phyloP scores from a whole-genome alignment of 2,888 invertebrate genomes.

The Tricholauxania praeusta region DNA sequence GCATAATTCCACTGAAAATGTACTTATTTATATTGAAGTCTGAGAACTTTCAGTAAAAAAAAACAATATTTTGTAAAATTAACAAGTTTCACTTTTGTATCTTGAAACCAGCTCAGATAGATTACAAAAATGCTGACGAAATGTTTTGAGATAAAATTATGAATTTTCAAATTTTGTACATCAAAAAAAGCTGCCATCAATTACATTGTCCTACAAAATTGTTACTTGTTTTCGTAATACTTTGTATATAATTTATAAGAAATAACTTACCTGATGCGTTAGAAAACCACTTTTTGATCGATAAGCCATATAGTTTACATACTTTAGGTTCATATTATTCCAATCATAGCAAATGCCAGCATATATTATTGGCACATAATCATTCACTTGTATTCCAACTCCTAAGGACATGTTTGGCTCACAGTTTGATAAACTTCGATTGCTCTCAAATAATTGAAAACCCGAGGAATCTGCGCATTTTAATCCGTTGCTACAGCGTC shows the following conservation, averaged over 20 bases:
- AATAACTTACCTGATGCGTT: background rate
- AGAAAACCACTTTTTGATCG: background rate
- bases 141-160: no score
- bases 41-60: no score
- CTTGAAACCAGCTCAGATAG: no score
- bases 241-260: no score
- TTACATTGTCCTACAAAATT: no score
- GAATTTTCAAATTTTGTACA: no score
- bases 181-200: background rate
- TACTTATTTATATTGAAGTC: no score
- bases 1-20: no score
- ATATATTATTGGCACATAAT: background rate
- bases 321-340: slow-evolving; percentile 12
- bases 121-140: no score
- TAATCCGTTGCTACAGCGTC: background rate
- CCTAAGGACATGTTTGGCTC: slow-evolving; percentile 4
- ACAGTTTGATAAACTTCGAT: background rate
- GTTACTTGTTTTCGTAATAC: background rate
- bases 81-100: no score
- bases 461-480: background rate
- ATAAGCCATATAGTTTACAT: slow-evolving; percentile 21
- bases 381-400: background rate
- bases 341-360: slow-evolving; percentile 26
- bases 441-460: slow-evolving; percentile 13
- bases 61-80: no score